Base-by-base conservation (phyloP, 2,797 vertebrate genomes). In the Macroramphosus scolopax region DNA sequence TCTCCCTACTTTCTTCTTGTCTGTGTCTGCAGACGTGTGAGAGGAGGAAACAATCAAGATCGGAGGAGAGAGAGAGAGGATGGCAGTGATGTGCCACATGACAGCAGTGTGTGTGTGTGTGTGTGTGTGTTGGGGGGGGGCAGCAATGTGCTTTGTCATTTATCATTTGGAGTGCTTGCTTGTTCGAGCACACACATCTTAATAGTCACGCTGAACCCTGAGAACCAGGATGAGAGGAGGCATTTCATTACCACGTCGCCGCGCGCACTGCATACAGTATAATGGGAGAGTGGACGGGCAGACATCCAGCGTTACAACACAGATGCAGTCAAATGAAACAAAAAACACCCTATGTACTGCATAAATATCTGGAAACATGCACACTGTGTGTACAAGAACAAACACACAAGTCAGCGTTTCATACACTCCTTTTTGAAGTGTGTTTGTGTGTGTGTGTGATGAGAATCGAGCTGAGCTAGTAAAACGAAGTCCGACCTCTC, bases 161-260 rank as follows among this genome's bases (percentile, higher is more conserved):
- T 48, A 80, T 85, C 78, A 81, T 73, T 73, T 67, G 66, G 60
- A 72, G 75, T 45, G 51, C 42, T 45, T 32, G 58, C 72, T 73
- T 71, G 60, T 82, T 78, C 42, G 28, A 43, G 44, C 40, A 26
- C 49, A 50, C 59, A 70, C 66, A 56, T 55, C 71, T 68, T 71
- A 77, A 77, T 64, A 78, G 74, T 61, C 59, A 51, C 56, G 65
- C 50, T 78, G 75, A 77, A 80, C 40, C 7, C 2, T 6, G 37
- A 68, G 63, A 59, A 54, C 43, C 2, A 14, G 66, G 50, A 75
- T 54, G 38, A 72, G 67, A 66, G 59, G 65, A 68, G 52, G 53
- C 59, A 56, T 79, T 74, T 77, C 52, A 76, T 79, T 77, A 66
- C 63, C 51, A 51, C 24, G 30, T 39, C 48, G 24, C 59, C 61